phyloP scores from a whole-genome alignment of 2,888 invertebrate species.

The Oscheius sp. region DNA sequence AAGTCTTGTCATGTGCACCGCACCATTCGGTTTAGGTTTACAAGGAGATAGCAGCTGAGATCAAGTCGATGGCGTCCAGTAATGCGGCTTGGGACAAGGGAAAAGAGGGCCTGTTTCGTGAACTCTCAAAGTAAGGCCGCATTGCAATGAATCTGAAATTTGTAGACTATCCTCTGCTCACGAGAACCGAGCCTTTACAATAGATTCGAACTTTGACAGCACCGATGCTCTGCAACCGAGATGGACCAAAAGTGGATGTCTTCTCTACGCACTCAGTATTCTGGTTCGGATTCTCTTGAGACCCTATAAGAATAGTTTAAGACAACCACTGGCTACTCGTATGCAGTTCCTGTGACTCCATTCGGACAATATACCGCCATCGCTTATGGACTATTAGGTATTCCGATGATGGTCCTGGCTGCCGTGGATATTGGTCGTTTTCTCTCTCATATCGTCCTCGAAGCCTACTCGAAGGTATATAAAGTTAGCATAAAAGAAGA shows the following conservation, averaged over 20 bases:
- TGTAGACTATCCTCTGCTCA: conserved; percentile 58
- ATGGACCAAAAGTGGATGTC: conserved; percentile 67
- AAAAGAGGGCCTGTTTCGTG: conserved; percentile 37
- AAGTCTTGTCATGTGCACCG: background rate
- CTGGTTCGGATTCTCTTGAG: conserved; percentile 48
- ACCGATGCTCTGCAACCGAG: conserved; percentile 64
- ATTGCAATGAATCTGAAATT: background rate
- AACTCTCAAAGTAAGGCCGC: conserved; percentile 42
- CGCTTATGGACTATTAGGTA: conserved; percentile 67
- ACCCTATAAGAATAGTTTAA: conserved; percentile 34
- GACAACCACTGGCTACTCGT: conserved; percentile 71
- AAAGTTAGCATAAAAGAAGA: background rate
- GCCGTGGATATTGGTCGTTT: conserved; percentile 73
- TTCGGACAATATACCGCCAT: conserved; percentile 69
- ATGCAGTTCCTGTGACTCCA: conserved; percentile 67
- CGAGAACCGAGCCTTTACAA: conserved; percentile 61
- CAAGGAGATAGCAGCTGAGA: conserved; percentile 46
- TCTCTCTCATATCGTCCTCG: conserved; percentile 69
- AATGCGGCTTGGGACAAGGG: conserved; percentile 39
- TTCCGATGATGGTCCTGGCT: conserved; percentile 72
- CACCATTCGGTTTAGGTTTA: conserved; percentile 34
- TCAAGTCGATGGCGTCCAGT: conserved; percentile 41
- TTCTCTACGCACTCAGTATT: conserved; percentile 72
- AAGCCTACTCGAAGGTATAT: conserved; percentile 64
- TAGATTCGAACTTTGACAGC: conserved; percentile 50